Evolutionary conservation across 2,888 invertebrate genomes (phyloP).

Genomic region (Tyria jacobaeae): DNA sequence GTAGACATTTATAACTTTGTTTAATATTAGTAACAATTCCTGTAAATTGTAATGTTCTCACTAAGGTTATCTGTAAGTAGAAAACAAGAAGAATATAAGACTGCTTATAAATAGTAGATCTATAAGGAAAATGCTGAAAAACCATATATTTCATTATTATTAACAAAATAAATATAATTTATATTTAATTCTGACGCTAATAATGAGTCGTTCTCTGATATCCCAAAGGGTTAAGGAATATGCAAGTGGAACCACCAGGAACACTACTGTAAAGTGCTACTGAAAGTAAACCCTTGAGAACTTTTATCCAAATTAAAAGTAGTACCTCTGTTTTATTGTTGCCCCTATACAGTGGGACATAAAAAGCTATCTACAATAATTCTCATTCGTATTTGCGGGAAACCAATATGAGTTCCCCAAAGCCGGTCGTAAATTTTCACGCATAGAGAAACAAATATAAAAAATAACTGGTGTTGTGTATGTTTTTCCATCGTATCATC

Average conservation of each 20-base stretch:
- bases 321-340: constrained; percentile 34
- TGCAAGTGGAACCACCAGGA: background rate
- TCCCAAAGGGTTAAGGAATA: no score
- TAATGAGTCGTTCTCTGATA: no score
- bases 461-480: constrained; percentile 53
- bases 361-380: constrained; percentile 54
- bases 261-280: background rate
- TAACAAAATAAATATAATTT: no score
- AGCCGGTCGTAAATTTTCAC: constrained; percentile 53
- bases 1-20: no score
- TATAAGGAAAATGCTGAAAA: no score
- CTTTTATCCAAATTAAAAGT: constrained; percentile 49
- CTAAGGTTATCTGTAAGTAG: no score
- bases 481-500: constrained; percentile 51
- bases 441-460: constrained; percentile 51
- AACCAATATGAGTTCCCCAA: constrained; percentile 53
- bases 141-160: background rate
- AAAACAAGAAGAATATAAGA: no score
- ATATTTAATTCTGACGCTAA: no score
- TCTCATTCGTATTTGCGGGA: constrained; percentile 50
- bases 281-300: constrained; percentile 26
- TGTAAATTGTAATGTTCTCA: background rate
- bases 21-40: background rate
- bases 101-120: no score
- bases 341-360: constrained; percentile 37